Base-by-base conservation (phyloP, 1,140 invertebrate species). In the Halesus radiatus region DNA sequence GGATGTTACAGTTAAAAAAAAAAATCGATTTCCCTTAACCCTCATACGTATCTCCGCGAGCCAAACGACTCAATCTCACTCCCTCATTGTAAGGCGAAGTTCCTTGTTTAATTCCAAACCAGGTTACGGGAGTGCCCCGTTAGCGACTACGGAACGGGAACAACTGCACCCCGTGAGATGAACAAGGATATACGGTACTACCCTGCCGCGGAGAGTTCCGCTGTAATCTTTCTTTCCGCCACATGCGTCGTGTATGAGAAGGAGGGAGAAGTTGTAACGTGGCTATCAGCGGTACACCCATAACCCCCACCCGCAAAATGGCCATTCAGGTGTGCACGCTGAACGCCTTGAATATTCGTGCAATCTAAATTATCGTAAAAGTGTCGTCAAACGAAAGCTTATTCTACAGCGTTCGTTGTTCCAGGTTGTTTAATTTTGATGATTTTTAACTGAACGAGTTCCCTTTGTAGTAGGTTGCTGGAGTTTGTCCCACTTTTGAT, bases 41-140 rank as follows among this genome's bases (percentile, higher is more conserved):
- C 29, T 56, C 20, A 1, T 56, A 23, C 26, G 50, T 18, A 29
- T 45, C 56, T 16, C 3, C 5, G 16, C 73, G 56, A 75, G 53
- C 73, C 56, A 60, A 60, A 75, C 52, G 52, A 60, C 73, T 75
- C 56, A 75, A 70, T 70, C 66, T 45, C 29, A 70, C n/a, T 18
- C 60, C 66, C 22, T 37, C 32, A 45, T 37, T 70, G 66, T 50
- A 45, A 18, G 66, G 66, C 15, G 37, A 70, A 70, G 56, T 75
- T 79, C 77, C 80, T 53, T 60, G 75, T 81, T 79, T 81, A 81
- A 81, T 81, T 75, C 53, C 70, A 70, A 79, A 81, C 77, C 76
- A 58, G 76, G 80, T 81, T 81, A 79, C 37, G 72, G 74, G 76
- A 81, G 77, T 76, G 72, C 60, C 72, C 80, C 62, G 50, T 70